Evolutionary conservation across 1,140 invertebrate species (phyloP).

Genomic region (Daktulosphaira vitifoliae): DNA sequence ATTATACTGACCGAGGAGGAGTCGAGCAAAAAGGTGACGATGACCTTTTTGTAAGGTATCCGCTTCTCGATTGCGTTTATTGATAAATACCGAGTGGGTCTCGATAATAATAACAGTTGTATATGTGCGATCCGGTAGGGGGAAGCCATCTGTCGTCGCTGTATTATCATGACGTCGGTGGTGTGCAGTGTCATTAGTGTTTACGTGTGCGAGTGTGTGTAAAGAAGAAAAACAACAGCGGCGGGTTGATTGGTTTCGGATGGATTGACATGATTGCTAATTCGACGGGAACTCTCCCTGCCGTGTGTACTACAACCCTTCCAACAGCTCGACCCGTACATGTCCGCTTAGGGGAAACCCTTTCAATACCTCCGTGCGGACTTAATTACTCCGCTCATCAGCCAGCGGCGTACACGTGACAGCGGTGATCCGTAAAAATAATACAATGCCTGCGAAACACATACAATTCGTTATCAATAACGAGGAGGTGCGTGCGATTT

Average conservation of each 20-base stretch:
- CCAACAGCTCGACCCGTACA: neutral
- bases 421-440: too few relatives aligned
- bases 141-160: conserved; percentile 26
- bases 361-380: conserved; percentile 21
- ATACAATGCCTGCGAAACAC: too few relatives aligned
- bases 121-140: neutral
- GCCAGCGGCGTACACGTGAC: conserved; percentile 23
- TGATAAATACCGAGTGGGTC: too few relatives aligned
- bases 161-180: neutral
- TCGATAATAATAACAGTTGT: neutral
- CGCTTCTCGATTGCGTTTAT: neutral
- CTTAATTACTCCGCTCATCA: conserved; percentile 32
- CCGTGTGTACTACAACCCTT: neutral
- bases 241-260: conserved; percentile 33
- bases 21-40: too few relatives aligned
- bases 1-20: too few relatives aligned
- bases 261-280: conserved; percentile 32
- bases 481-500: too few relatives aligned
- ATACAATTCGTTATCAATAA: too few relatives aligned
- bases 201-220: neutral
- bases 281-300: conserved; percentile 6
- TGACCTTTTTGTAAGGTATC: too few relatives aligned
- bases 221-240: conserved; percentile 26
- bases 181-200: neutral
- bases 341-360: neutral